Conservation (phyloP, 1,140 invertebrate genomes). For the Achroia grisella region DNA sequence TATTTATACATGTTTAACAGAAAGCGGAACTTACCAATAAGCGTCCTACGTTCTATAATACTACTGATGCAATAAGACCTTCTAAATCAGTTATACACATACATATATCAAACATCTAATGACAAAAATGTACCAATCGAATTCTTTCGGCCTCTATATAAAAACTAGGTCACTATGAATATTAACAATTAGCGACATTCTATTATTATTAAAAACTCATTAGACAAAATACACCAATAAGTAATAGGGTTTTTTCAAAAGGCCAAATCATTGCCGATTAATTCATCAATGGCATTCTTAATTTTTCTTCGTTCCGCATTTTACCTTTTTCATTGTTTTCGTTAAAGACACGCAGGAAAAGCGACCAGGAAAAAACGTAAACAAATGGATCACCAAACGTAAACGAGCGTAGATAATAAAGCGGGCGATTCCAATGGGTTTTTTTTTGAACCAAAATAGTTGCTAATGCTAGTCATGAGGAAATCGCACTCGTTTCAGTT, state of each 20-base stretch:
- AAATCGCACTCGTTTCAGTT: slow-evolving; percentile 11
- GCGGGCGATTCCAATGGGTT: slow-evolving; percentile 51
- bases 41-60: slow-evolving; percentile 23
- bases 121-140: too few relatives aligned
- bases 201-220: too few relatives aligned
- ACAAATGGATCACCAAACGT: slow-evolving; percentile 35
- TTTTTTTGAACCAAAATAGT: slow-evolving; percentile 34
- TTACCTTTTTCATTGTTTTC: too few relatives aligned
- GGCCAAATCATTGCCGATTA: too few relatives aligned
- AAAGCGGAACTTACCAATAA: slow-evolving; percentile 23
- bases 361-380: slow-evolving; percentile 49
- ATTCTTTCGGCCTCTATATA: too few relatives aligned
- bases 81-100: slow-evolving; percentile 13
- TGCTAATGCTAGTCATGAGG: slow-evolving; percentile 26
- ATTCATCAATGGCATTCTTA: too few relatives aligned
- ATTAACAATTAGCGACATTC: too few relatives aligned
- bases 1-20: slow-evolving; percentile 17
- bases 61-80: slow-evolving; percentile 32
- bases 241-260: too few relatives aligned
- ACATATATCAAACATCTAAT: too few relatives aligned
- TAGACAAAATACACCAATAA: too few relatives aligned
- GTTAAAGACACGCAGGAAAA: slow-evolving; percentile 10
- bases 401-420: slow-evolving; percentile 35
- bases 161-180: too few relatives aligned
- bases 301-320: too few relatives aligned